Percentiles rank a stretch among this genome's conserved stretches.
These are phyloP conservation scores for Mastacembelus armatus DNA, from an alignment of 2,797 vertebrate genomes.

Conservation along the genomic window DNA sequence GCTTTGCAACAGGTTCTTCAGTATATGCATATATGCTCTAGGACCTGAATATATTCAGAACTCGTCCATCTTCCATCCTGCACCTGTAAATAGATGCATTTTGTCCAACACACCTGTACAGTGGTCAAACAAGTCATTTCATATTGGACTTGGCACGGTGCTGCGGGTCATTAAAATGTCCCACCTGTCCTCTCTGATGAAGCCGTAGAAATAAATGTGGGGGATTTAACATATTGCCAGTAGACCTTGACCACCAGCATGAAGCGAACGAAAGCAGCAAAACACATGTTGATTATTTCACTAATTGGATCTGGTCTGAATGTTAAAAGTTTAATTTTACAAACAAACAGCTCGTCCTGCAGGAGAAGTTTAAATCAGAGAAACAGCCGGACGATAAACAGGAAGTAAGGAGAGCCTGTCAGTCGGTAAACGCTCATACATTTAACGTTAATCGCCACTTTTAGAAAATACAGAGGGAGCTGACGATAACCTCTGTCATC, in stretches of 20 bases:
- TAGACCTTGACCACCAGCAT: not conserved
- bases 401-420: not conserved
- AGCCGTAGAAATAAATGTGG: not conserved
- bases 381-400: not conserved
- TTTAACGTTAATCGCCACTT: not conserved
- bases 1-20: too few relatives aligned
- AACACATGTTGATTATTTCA: not conserved
- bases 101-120: too few relatives aligned
- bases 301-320: slow-evolving; percentile 34
- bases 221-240: not conserved
- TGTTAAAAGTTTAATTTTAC: not conserved
- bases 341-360: too few relatives aligned
- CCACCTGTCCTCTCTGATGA: not conserved
- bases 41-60: too few relatives aligned
- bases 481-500: not conserved
- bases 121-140: too few relatives aligned
- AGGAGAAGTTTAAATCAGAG: not conserved
- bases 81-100: too few relatives aligned
- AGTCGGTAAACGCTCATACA: too few relatives aligned
- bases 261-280: slow-evolving; percentile 1
- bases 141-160: not conserved
- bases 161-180: slow-evolving; percentile 38
- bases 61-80: too few relatives aligned
- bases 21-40: too few relatives aligned
- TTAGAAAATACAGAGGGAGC: not conserved